phyloP scores from a whole-genome alignment of 1,140 invertebrate species.

The Sweltsa coloradensis region DNA sequence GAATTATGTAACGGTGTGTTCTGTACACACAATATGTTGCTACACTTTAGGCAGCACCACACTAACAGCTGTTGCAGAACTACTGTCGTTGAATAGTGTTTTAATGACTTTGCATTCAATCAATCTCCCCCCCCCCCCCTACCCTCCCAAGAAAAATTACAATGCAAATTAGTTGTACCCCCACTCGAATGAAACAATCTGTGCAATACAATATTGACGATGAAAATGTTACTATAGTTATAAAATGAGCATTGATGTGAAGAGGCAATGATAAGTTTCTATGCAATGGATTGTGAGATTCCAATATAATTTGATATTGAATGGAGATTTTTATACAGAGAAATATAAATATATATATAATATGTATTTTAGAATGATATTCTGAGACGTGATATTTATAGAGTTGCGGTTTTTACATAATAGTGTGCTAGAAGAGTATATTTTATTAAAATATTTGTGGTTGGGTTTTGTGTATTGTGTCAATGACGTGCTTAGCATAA shows the following conservation, averaged over 20 bases:
- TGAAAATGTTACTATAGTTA: background rate
- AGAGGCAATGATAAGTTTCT: background rate
- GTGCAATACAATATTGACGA: constrained; percentile 3
- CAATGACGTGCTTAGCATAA: no score
- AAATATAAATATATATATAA: background rate
- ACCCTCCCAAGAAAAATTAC: background rate
- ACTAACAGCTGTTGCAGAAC: no score
- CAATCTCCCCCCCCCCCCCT: background rate
- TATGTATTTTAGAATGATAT: constrained; percentile 14
- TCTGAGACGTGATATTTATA: constrained; percentile 11
- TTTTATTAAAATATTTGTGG: no score
- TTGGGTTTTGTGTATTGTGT: no score
- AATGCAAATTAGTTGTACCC: background rate
- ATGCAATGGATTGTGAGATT: background rate
- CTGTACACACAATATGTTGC: no score
- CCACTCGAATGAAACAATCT: background rate
- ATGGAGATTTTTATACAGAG: constrained; percentile 9
- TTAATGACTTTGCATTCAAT: no score
- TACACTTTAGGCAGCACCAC: no score
- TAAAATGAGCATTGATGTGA: constrained; percentile 1
- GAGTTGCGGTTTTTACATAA: constrained; percentile 9
- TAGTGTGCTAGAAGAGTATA: no score
- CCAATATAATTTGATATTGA: constrained; percentile 8
- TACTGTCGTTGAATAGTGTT: no score
- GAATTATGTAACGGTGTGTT: no score